Conservation (phyloP, 2,888 invertebrate species). For the Acrobasis repandana region DNA sequence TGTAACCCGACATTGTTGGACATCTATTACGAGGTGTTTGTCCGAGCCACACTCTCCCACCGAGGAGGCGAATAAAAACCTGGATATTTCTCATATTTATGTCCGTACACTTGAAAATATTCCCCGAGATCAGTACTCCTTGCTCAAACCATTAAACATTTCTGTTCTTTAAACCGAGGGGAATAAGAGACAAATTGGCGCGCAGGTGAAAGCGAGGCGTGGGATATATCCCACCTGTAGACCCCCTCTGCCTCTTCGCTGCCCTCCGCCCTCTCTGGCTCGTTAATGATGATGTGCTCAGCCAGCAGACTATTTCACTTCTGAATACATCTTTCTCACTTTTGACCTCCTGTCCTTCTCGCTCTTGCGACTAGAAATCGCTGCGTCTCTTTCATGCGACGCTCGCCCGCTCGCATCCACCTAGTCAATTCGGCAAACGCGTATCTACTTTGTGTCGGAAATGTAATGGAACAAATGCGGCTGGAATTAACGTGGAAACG, state of each 20-base stretch:
- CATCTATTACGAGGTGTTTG: constrained; percentile 70
- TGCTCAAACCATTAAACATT: constrained; percentile 50
- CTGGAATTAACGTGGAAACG: constrained; percentile 81
- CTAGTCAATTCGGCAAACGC: constrained; percentile 83
- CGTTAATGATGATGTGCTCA: constrained; percentile 91
- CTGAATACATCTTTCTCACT: constrained; percentile 85
- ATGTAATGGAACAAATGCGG: constrained; percentile 84
- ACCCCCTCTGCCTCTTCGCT: constrained; percentile 83
- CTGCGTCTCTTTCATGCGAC: constrained; percentile 59
- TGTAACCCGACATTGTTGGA: constrained; percentile 69
- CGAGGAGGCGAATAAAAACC: constrained; percentile 74
- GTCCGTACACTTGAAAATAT: constrained; percentile 79
- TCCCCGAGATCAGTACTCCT: constrained; percentile 63
- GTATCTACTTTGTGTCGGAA: constrained; percentile 83
- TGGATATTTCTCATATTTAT: constrained; percentile 81
- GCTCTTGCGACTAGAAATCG: constrained; percentile 47
- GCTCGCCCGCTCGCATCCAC: constrained; percentile 80
- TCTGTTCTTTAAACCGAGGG: constrained; percentile 59
- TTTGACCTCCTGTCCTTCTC: constrained; percentile 73
- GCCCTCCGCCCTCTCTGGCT: constrained; percentile 85
- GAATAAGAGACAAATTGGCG: constrained; percentile 71
- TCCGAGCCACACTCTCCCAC: constrained; percentile 50
- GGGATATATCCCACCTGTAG: constrained; percentile 83
- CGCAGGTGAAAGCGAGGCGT: constrained; percentile 73
- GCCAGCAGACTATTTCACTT: constrained; percentile 89